Evolutionary conservation across 1,140 invertebrate species (phyloP).

Genomic region (Neuroterus valhalla): DNA sequence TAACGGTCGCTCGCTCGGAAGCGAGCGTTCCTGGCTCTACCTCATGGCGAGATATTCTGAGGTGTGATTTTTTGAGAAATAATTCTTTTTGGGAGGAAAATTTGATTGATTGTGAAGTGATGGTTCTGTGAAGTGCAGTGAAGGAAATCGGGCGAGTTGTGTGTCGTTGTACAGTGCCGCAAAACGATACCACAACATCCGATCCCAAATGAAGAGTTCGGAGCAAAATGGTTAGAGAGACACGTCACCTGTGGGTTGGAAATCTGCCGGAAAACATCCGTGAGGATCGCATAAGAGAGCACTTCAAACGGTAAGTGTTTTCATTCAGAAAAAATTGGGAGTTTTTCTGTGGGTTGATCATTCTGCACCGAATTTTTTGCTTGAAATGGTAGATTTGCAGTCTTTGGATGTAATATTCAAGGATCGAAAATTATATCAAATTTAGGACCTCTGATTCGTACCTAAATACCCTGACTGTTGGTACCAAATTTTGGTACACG

Average conservation of each 20-base stretch:
- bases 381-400: slow-evolving; percentile 8
- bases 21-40: slow-evolving; percentile 14
- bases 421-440: too few species aligned
- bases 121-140: slow-evolving; percentile 7
- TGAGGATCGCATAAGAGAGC: slow-evolving; percentile 95
- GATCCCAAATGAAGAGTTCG: slow-evolving; percentile 82
- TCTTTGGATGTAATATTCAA: slow-evolving; percentile 32
- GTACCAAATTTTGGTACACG: too few species aligned
- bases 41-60: slow-evolving; percentile 15
- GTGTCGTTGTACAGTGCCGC: slow-evolving; percentile 75
- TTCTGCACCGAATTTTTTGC: too few species aligned
- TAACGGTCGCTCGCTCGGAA: slow-evolving; percentile 23
- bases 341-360: background rate
- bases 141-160: slow-evolving; percentile 65
- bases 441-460: too few species aligned
- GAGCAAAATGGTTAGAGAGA: slow-evolving; percentile 99
- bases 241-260: slow-evolving; percentile 99
- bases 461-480: too few species aligned
- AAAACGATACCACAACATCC: slow-evolving; percentile 77
- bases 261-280: slow-evolving; percentile 99
- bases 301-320: slow-evolving; percentile 93
- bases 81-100: background rate
- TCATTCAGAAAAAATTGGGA: too few species aligned
- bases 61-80: background rate
- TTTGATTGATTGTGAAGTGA: background rate